phyloP scores from a whole-genome alignment of 2,113 vertebrate genomes.

The Emydocephalus ijimae region DNA sequence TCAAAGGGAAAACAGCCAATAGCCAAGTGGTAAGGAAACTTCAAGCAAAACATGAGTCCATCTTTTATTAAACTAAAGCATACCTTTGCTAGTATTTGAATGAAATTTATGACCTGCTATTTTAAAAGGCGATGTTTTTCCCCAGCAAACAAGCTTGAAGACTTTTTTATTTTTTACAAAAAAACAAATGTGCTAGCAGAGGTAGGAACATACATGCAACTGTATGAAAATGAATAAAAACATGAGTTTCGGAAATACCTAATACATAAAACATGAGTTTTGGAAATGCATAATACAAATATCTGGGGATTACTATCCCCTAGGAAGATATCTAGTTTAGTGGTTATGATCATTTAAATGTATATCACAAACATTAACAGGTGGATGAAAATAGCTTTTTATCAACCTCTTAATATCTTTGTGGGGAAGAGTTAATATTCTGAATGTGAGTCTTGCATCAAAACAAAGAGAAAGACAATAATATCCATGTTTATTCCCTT shows the following conservation, averaged over 20 bases:
- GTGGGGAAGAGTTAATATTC: not conserved
- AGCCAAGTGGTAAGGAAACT: not conserved
- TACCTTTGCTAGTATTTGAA: slow-evolving; percentile 47
- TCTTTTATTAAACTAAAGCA: slow-evolving; percentile 21
- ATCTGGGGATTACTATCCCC: not conserved
- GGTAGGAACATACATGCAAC: not conserved
- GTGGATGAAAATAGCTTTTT: not conserved
- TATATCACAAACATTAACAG: not conserved
- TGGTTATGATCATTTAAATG: not conserved
- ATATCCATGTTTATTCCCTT: not conserved
- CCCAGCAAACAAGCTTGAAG: not conserved
- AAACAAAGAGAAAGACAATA: not conserved
- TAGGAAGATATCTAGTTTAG: not conserved
- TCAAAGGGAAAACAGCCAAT: not conserved
- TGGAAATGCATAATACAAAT: not conserved
- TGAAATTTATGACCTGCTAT: slow-evolving; percentile 38
- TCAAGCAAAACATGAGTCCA: not conserved
- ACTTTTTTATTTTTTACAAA: not conserved
- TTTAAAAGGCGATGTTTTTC: slow-evolving; percentile 18
- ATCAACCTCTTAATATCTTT: not conserved
- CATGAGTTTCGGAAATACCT: not conserved
- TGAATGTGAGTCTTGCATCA: not conserved
- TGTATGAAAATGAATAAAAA: not conserved
- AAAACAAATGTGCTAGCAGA: not conserved
- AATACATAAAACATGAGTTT: not conserved